These are phyloP conservation scores for Myotis davidii DNA, from an alignment of 2,113 vertebrate genomes.

Conservation along the genomic window DNA sequence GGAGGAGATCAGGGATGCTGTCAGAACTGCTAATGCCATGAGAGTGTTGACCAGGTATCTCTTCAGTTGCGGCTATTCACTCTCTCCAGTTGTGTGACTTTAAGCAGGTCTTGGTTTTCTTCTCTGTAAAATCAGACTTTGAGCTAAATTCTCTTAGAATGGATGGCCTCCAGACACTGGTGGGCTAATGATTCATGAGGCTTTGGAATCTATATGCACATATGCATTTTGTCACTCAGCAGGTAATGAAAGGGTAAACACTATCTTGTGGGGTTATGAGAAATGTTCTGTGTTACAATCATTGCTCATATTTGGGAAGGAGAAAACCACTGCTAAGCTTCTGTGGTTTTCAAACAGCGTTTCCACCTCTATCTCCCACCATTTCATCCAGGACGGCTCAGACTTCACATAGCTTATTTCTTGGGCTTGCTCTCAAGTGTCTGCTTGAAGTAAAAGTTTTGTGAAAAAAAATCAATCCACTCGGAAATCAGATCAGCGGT, in stretches of 20 bases:
- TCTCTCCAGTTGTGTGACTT: background rate
- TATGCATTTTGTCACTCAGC: background rate
- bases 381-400: background rate
- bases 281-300: background rate
- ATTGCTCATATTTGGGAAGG: background rate
- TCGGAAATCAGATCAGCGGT: background rate
- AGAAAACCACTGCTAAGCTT: background rate
- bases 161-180: background rate
- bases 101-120: background rate
- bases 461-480: background rate
- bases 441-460: background rate
- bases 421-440: background rate
- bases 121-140: background rate
- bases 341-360: background rate
- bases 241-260: background rate
- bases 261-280: background rate
- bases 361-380: background rate
- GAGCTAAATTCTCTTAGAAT: background rate
- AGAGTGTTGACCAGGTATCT: background rate
- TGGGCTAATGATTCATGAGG: background rate
- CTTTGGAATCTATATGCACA: background rate
- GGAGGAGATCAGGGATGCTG: background rate
- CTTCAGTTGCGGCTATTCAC: background rate
- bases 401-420: background rate
- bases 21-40: background rate